Percentiles rank a stretch among this genome's conserved stretches.
Evolutionary conservation across 2,797 vertebrate species (phyloP).

Genomic region (Psittacula derbiana): DNA sequence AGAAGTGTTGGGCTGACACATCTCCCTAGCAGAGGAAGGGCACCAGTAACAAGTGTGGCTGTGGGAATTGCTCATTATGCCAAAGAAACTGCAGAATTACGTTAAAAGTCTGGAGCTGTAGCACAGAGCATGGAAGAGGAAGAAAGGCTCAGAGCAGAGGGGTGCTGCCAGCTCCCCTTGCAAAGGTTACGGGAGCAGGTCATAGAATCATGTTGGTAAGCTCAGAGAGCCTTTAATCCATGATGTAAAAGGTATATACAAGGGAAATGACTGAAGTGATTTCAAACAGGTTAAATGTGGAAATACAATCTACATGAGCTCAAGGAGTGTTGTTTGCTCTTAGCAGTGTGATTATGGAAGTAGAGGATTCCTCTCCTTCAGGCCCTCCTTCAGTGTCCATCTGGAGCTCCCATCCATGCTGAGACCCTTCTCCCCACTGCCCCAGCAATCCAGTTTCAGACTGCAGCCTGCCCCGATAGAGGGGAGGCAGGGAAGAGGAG

Average conservation of each 20-base stretch:
- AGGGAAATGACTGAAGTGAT: neutral
- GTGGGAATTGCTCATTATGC: neutral
- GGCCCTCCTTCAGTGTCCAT: neutral
- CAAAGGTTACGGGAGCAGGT: neutral
- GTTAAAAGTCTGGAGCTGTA: neutral
- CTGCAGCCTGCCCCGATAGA: neutral
- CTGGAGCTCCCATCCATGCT: fast-evolving
- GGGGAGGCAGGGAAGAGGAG: slow-evolving; percentile 8
- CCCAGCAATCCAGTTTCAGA: neutral
- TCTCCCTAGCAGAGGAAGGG: neutral
- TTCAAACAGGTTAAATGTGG: neutral
- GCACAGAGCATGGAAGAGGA: neutral
- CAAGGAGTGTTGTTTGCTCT: fast-evolving
- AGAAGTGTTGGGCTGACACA: neutral
- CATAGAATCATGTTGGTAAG: neutral
- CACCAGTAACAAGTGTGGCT: neutral
- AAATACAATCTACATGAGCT: fast-evolving
- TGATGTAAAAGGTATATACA: neutral
- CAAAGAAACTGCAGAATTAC: neutral
- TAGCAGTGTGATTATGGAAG: neutral
- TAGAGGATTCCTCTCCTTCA: neutral
- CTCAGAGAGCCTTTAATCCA: neutral
- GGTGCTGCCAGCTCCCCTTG: neutral
- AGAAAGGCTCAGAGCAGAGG: neutral
- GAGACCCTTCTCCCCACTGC: neutral